Conservation (phyloP, 2,888 invertebrate species). For the Lochmaea crataegi region DNA sequence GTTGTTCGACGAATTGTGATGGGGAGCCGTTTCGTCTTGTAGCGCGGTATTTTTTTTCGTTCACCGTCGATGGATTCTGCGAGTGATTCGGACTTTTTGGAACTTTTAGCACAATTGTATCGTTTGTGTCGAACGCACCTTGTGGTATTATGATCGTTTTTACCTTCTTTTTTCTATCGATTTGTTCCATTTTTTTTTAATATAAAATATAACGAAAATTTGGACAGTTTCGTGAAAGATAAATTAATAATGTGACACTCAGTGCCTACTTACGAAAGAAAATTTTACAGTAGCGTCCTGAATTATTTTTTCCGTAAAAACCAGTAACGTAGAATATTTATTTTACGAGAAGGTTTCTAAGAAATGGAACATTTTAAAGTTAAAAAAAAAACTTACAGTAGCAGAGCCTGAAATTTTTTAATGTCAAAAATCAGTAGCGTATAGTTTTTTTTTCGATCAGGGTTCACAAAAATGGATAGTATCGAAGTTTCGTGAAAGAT, state of each 20-base stretch:
- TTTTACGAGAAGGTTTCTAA: no score
- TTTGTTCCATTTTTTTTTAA: slow-evolving; percentile 22
- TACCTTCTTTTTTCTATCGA: slow-evolving; percentile 19
- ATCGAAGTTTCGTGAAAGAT: no score
- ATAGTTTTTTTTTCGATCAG: no score
- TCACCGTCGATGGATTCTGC: neutral
- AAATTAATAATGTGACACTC: neutral
- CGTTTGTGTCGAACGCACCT: slow-evolving; percentile 28
- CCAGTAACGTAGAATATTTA: neutral
- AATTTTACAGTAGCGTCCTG: neutral
- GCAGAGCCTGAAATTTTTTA: no score
- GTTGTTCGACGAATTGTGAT: neutral
- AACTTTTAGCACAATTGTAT: slow-evolving; percentile 26
- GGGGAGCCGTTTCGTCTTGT: neutral
- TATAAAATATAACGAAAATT: slow-evolving; percentile 22
- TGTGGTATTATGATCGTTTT: slow-evolving; percentile 33
- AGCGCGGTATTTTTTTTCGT: neutral
- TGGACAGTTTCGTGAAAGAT: slow-evolving; percentile 10
- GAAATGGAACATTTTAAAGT: no score
- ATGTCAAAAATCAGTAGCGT: no score
- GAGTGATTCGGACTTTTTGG: slow-evolving; percentile 11
- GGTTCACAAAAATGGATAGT: no score
- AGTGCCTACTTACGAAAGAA: slow-evolving; percentile 5
- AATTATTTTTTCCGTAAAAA: neutral
- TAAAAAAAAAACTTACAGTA: no score